Percentiles rank a stretch among this genome's conserved stretches.
These are phyloP conservation scores for Gouania willdenowi DNA, from an alignment of 2,797 vertebrate genomes.

Conservation along the genomic window DNA sequence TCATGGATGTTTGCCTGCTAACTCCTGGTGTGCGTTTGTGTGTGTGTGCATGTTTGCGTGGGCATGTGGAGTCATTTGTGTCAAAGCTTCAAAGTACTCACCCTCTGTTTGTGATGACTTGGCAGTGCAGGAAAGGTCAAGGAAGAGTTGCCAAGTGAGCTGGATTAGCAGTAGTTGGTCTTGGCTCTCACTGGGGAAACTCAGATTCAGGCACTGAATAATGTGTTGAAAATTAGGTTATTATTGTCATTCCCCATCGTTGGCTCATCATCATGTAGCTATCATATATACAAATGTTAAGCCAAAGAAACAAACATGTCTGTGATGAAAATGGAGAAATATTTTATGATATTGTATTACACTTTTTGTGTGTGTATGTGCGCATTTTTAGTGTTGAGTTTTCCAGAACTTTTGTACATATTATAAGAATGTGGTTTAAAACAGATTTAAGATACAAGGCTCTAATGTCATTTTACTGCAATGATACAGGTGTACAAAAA, in stretches of 20 bases:
- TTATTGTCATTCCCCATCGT: slow-evolving; percentile 17
- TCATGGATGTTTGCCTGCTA: slow-evolving; percentile 32
- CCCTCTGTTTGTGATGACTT: slow-evolving; percentile 60
- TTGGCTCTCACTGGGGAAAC: slow-evolving; percentile 15
- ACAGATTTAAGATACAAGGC: no score
- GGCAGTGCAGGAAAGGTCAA: slow-evolving; percentile 61
- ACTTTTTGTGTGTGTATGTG: no score
- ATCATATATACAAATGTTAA: slow-evolving; percentile 15
- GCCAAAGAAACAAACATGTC: no score
- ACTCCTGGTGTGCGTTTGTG: slow-evolving; percentile 29
- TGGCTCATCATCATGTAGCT: slow-evolving; percentile 4
- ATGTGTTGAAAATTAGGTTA: slow-evolving; percentile 27
- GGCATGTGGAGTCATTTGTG: no score
- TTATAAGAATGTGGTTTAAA: no score
- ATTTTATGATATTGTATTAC: slow-evolving; percentile 2
- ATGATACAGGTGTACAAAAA: no score
- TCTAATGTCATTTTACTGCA: no score
- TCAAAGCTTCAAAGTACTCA: slow-evolving; percentile 45
- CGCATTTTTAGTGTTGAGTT: no score
- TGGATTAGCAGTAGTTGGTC: slow-evolving; percentile 30
- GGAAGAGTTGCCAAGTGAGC: slow-evolving; percentile 49
- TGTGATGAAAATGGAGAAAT: background rate
- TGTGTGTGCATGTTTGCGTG: slow-evolving; percentile 32
- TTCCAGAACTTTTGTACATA: no score
- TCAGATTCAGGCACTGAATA: slow-evolving; percentile 19